These are phyloP conservation scores for Cotesia chilonis DNA, from an alignment of 1,140 invertebrate genomes.

Conservation along the genomic window DNA sequence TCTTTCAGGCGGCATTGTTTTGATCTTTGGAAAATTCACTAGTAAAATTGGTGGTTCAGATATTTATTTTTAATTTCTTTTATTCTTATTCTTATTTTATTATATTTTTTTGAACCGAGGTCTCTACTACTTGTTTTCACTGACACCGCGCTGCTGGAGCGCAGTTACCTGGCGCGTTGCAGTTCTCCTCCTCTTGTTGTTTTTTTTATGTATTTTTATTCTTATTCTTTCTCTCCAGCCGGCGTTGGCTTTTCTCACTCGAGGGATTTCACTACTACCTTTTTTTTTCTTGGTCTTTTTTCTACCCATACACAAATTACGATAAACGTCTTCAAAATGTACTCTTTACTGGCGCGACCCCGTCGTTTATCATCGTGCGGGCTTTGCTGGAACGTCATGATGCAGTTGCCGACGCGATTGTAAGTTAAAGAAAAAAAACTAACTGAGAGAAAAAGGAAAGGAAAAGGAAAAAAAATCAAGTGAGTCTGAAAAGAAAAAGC, in stretches of 20 bases:
- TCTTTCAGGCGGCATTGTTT: too few relatives aligned
- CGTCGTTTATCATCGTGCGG: constrained; percentile 27
- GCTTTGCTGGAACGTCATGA: constrained; percentile 3
- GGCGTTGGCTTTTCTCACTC: constrained; percentile 3
- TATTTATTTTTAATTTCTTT: too few relatives aligned
- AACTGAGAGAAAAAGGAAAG: constrained; percentile 29
- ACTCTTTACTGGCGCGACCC: constrained; percentile 22
- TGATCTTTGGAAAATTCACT: too few relatives aligned
- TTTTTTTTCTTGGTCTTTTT: background rate
- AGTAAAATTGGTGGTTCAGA: too few relatives aligned
- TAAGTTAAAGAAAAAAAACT: constrained; percentile 9
- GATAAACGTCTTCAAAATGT: constrained; percentile 28
- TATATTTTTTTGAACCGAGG: background rate
- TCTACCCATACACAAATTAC: constrained; percentile 14
- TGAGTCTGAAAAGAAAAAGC: too few relatives aligned
- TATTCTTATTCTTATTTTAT: background rate
- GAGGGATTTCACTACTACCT: constrained; percentile 7
- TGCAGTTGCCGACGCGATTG: background rate
- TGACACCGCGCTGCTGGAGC: constrained; percentile 15
- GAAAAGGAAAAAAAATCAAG: constrained; percentile 21
- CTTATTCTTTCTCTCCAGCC: background rate
- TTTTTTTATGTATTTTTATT: constrained; percentile 18
- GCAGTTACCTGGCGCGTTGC: constrained; percentile 31
- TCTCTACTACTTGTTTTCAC: constrained; percentile 19
- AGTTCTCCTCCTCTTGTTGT: constrained; percentile 26